A percentile compares a stretch with the other conserved stretches of the same genome.
Evolutionary conservation across 2,888 invertebrate species (phyloP).

Genomic region (Apamea monoglypha): DNA sequence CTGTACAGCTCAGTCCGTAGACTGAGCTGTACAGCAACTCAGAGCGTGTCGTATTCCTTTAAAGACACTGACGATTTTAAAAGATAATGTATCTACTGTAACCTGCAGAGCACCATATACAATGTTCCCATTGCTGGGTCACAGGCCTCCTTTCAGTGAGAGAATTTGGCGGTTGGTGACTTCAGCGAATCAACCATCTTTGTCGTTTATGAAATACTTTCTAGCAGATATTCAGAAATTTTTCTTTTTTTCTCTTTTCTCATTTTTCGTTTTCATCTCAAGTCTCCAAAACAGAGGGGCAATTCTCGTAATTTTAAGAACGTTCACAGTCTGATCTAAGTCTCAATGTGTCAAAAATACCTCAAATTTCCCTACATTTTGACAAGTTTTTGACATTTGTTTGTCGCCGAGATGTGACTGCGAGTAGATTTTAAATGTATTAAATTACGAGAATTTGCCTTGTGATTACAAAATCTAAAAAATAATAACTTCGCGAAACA

Average conservation of each 20-base stretch:
- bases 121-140: neutral
- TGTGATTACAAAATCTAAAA: constrained; percentile 41
- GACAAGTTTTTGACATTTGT: no score
- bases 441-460: no score
- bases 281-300: constrained; percentile 1
- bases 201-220: neutral
- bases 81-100: neutral
- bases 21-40: neutral
- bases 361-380: no score
- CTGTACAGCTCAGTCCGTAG: neutral
- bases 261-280: constrained; percentile 17
- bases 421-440: no score
- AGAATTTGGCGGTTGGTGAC: neutral
- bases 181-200: neutral
- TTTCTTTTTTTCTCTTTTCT: neutral
- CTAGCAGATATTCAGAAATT: neutral
- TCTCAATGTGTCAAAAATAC: no score
- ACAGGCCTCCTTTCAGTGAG: neutral
- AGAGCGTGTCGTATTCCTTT: neutral
- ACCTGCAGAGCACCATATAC: neutral
- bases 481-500: constrained; percentile 42
- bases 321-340: no score
- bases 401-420: no score
- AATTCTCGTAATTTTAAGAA: no score
- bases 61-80: neutral